These are phyloP conservation scores for Troides aeacus DNA, from an alignment of 2,888 invertebrate genomes.

Conservation along the genomic window DNA sequence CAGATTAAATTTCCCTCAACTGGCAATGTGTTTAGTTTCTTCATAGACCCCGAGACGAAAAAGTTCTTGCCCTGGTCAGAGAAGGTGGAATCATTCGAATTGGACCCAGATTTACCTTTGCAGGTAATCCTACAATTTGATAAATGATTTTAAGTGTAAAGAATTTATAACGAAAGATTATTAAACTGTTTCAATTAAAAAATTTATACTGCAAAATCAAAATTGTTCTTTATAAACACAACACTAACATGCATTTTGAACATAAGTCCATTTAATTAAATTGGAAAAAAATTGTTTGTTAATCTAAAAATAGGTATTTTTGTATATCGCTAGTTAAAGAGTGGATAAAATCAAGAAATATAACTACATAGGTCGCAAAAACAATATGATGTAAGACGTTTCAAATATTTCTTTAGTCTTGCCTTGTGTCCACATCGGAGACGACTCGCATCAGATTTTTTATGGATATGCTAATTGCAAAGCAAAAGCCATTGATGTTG, in stretches of 20 bases:
- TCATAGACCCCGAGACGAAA: conserved; percentile 91
- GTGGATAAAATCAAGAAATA: no score
- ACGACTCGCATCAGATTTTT: conserved; percentile 93
- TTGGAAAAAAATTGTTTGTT: no score
- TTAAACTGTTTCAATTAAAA: no score
- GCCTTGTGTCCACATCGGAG: conserved; percentile 93
- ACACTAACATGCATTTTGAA: no score
- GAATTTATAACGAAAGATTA: no score
- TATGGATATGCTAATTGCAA: conserved; percentile 89
- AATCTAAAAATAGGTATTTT: neutral
- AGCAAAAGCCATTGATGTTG: conserved; percentile 92
- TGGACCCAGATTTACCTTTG: conserved; percentile 92
- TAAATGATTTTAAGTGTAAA: neutral
- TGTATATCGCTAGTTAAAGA: no score
- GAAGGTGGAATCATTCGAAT: conserved; percentile 86
- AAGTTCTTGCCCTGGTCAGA: conserved; percentile 93
- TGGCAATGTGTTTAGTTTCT: conserved; percentile 93
- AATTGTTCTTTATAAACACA: no score
- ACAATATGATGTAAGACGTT: neutral
- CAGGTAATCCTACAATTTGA: conserved; percentile 78
- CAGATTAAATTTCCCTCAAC: conserved; percentile 91
- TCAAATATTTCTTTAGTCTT: conserved; percentile 80
- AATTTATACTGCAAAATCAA: neutral
- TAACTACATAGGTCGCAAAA: no score
- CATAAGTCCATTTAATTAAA: no score